Evolutionary conservation across 2,113 vertebrate genomes (phyloP).

Genomic region (Cyphotilapia sp.): DNA sequence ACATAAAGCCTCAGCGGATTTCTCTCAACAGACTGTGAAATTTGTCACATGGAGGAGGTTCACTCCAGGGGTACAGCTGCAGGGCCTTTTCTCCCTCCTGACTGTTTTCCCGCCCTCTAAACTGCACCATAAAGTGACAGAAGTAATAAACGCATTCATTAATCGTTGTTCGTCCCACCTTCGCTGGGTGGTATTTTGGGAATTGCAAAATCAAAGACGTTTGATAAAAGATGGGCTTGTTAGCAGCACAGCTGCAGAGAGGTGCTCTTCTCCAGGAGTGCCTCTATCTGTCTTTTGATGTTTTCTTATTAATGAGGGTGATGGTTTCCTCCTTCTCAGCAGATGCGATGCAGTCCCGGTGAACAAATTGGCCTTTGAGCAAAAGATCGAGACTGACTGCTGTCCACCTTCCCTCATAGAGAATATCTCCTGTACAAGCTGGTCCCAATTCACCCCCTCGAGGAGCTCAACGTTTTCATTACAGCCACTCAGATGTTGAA

Average conservation of each 20-base stretch:
- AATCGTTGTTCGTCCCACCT: constrained; percentile 8
- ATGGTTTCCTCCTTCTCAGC: not conserved
- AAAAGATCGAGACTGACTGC: not conserved
- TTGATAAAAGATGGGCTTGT: constrained; percentile 11
- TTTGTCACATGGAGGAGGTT: constrained; percentile 54
- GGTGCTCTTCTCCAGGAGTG: constrained; percentile 4
- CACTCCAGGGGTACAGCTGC: constrained; percentile 34
- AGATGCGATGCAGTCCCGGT: not conserved
- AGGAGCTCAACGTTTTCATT: constrained; percentile 21
- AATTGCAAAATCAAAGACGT: constrained; percentile 11
- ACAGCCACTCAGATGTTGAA: constrained; percentile 43
- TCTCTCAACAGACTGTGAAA: constrained; percentile 55
- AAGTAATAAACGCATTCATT: constrained; percentile 31
- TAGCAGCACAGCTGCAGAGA: not conserved
- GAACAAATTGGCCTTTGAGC: not conserved
- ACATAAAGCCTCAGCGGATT: constrained; percentile 49
- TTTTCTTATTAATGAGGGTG: constrained; percentile 39
- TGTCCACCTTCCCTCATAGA: not conserved
- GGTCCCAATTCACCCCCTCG: not conserved
- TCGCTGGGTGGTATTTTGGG: constrained; percentile 11
- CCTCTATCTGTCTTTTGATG: constrained; percentile 15
- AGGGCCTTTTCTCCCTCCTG: constrained; percentile 1
- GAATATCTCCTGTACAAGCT: not conserved
- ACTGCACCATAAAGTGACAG: constrained; percentile 34
- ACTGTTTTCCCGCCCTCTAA: constrained; percentile 24